A percentile compares a stretch with the other conserved stretches of the same genome.
phyloP scores from a whole-genome alignment of 2,888 invertebrate species.

The Aphidius colemani region DNA sequence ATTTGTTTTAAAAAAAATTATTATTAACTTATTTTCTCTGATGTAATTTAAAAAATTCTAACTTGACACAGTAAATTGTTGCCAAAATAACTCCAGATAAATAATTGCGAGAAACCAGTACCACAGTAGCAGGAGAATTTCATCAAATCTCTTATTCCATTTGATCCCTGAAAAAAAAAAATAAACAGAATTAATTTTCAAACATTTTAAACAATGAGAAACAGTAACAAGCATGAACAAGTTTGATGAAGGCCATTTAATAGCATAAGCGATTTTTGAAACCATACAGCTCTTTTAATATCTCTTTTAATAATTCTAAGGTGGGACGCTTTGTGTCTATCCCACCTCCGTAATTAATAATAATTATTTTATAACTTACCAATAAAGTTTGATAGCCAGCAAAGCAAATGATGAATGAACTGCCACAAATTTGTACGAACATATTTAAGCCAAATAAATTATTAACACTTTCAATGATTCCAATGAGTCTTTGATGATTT shows the following conservation, averaged over 20 bases:
- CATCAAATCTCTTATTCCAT: conserved; percentile 38
- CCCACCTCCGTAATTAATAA: too few species aligned
- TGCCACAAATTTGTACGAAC: conserved; percentile 49
- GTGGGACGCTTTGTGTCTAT: too few species aligned
- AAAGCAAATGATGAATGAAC: conserved; percentile 50
- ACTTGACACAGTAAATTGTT: conserved; percentile 4
- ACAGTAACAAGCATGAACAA: too few species aligned
- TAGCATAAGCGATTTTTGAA: too few species aligned
- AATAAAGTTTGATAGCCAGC: conserved; percentile 50
- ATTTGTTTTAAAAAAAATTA: neutral
- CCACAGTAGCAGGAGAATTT: conserved; percentile 45
- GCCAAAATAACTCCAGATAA: conserved; percentile 38
- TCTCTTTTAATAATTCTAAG: too few species aligned
- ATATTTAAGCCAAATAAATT: conserved; percentile 40
- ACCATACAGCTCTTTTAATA: too few species aligned
- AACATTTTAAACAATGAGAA: too few species aligned
- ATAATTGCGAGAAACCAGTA: conserved; percentile 44
- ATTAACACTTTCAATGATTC: conserved; percentile 41
- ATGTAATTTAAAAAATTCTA: neutral
- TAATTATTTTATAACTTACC: conserved; percentile 30
- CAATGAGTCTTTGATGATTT: conserved; percentile 44
- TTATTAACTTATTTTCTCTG: neutral
- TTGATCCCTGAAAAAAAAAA: conserved; percentile 38
- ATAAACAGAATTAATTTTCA: too few species aligned
- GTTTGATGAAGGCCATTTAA: too few species aligned